A percentile compares a stretch with the other conserved stretches of the same genome.
These are phyloP conservation scores for Pteronura brasiliensis DNA, from an alignment of 2,113 vertebrate genomes.

Conservation along the genomic window DNA sequence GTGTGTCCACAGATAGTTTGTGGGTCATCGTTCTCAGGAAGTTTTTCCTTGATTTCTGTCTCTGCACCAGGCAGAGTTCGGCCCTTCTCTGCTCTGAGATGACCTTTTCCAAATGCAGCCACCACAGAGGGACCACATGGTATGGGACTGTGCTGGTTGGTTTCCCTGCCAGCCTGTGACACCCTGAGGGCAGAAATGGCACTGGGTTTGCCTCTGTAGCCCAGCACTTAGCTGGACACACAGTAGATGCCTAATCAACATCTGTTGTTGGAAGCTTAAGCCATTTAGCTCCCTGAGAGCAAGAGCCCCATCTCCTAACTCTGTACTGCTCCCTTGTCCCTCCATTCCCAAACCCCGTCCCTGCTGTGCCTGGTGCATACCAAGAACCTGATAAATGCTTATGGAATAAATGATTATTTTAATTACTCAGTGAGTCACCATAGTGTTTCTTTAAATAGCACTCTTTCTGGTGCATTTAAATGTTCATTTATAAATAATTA, in stretches of 20 bases:
- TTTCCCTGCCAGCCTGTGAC: background rate
- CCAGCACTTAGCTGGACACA: background rate
- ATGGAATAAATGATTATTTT: conserved; percentile 75
- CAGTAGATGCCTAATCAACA: background rate
- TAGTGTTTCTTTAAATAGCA: conserved; percentile 66
- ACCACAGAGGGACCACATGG: accelerated
- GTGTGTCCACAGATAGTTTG: background rate
- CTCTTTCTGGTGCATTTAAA: conserved; percentile 62
- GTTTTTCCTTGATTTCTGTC: background rate
- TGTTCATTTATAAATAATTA: conserved; percentile 75
- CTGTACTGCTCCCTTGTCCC: background rate
- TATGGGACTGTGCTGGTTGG: accelerated
- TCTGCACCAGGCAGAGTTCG: background rate
- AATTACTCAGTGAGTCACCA: conserved; percentile 68
- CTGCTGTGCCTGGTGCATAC: background rate
- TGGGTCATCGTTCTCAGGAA: background rate
- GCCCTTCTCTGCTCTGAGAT: background rate
- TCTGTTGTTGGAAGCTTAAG: background rate
- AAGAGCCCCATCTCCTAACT: background rate
- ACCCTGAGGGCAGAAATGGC: background rate
- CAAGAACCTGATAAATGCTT: conserved; percentile 37
- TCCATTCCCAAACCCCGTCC: background rate
- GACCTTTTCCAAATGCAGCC: background rate
- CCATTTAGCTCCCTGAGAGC: background rate
- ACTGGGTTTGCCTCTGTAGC: background rate